Percentiles rank a stretch among this genome's conserved stretches.
These are phyloP conservation scores for Takifugu ocellatus DNA, from an alignment of 2,797 vertebrate genomes.

Conservation along the genomic window DNA sequence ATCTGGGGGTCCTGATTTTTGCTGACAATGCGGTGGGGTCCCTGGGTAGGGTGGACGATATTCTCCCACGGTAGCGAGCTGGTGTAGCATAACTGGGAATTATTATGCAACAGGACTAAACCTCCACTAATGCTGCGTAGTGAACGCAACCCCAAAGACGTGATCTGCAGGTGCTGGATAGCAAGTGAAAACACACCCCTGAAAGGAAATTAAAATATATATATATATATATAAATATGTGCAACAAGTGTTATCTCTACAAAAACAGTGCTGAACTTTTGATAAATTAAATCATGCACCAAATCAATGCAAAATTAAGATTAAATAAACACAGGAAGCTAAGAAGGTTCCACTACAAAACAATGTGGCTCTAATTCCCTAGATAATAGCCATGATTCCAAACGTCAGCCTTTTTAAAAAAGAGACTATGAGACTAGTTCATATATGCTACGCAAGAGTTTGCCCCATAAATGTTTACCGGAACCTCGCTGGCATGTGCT, in stretches of 20 bases:
- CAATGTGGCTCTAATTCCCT: background rate
- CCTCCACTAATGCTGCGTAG: constrained; percentile 88
- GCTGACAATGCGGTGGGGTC: constrained; percentile 76
- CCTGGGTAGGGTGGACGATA: constrained; percentile 81
- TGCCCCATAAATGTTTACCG: constrained; percentile 1
- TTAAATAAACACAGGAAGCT: background rate
- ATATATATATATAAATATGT: background rate
- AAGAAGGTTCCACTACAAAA: background rate
- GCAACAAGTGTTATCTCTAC: background rate
- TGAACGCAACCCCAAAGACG: constrained; percentile 85
- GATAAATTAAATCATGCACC: background rate
- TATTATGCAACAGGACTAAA: constrained; percentile 87
- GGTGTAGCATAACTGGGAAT: constrained; percentile 85
- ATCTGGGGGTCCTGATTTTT: constrained; percentile 75
- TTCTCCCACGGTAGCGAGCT: constrained; percentile 81
- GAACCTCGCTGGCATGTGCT: constrained; percentile 9
- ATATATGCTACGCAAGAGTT: background rate
- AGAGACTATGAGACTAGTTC: constrained; percentile 21
- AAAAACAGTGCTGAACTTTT: background rate
- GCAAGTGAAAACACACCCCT: constrained; percentile 92
- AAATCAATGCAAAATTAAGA: background rate
- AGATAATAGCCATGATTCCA: constrained; percentile 1
- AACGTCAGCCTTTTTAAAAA: background rate
- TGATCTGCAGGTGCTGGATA: constrained; percentile 82
- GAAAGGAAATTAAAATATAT: background rate